Evolutionary conservation across 2,113 vertebrate genomes (phyloP), one percentile per base, ranked within the genome.

Genomic region (Eulemur macaco): DNA sequence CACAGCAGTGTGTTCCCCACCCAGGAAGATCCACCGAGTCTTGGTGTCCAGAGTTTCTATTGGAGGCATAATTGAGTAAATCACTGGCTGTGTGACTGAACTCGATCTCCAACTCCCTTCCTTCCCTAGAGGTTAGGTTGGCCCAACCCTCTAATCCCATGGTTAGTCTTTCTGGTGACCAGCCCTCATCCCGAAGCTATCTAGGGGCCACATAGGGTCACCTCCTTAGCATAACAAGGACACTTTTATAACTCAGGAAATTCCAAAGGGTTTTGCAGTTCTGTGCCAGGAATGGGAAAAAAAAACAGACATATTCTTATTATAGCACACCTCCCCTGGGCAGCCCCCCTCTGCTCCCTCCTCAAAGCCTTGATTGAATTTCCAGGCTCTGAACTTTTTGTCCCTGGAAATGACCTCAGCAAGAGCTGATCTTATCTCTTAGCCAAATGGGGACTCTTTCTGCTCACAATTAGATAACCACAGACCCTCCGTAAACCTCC

Each of bases 191-290:
- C 9, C 63, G 17, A 82, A 86, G 34, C 47, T 56, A 15, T 18
- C 15, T n/a, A 47, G 25, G 66, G 31, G 13, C 56, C 39, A 47
- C 8, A 4, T 12, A 11, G 7, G 25, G 47, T 20, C 66, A 20
- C 71, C 31, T 91, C 20, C 23, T 52, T 31, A 50, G 23, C 56
- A 58, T 17, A 81, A 60, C 39, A 68, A 82, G 68, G 18, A 66
- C 15, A 14, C 11, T 27, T 37, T n/a, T 64, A 21, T 10, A 68
- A 78, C 14, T 76, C 25, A 88, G 42, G 39, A 89, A 90, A 86
- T 42, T 66, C 58, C 58, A 74, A 74, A 89, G 71, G 58, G 6
- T 56, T 94, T 64, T 80, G 74, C 47, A 91, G 21, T 10, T 82
- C 58, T 80, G 13, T 31, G 4, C 25, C 39, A 39, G 34, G 20